A percentile compares a stretch with the other conserved stretches of the same genome.
Conservation (phyloP, 2,113 vertebrate species). For the Merops nubicus region DNA sequence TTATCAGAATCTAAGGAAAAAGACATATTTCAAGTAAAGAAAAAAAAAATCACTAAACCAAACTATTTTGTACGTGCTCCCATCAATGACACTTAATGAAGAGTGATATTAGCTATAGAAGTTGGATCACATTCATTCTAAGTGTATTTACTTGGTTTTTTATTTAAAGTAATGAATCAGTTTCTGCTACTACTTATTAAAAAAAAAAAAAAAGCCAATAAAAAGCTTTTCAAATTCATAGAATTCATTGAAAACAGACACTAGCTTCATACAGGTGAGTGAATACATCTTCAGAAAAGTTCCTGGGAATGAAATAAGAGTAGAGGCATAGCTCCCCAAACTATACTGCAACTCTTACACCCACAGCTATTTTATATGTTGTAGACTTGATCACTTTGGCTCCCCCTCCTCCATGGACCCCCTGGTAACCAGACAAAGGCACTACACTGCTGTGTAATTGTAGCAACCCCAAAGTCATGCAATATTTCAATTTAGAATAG, state of each 20-base stretch:
- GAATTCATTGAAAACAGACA: not conserved
- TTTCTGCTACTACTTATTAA: not conserved
- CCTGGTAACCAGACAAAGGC: not conserved
- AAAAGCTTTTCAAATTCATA: not conserved
- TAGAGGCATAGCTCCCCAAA: not conserved
- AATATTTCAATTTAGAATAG: not conserved
- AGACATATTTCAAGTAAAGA: not conserved
- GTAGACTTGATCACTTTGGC: not conserved
- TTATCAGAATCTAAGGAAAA: not conserved
- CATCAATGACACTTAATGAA: not conserved
- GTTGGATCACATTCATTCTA: not conserved
- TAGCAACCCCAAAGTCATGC: not conserved
- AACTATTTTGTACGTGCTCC: not conserved
- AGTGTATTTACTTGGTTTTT: not conserved
- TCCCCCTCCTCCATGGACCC: rapidly evolving
- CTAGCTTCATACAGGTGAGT: rapidly evolving
- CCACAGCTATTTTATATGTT: not conserved
- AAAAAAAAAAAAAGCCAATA: not conserved
- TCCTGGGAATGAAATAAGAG: not conserved
- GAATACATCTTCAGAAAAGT: not conserved
- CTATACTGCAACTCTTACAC: not conserved
- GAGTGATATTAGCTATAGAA: not conserved
- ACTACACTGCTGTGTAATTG: not conserved
- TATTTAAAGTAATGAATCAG: not conserved
- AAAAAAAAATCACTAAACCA: not conserved